Conservation (phyloP, 2,113 vertebrate genomes). For the Pithys albifrons region DNA sequence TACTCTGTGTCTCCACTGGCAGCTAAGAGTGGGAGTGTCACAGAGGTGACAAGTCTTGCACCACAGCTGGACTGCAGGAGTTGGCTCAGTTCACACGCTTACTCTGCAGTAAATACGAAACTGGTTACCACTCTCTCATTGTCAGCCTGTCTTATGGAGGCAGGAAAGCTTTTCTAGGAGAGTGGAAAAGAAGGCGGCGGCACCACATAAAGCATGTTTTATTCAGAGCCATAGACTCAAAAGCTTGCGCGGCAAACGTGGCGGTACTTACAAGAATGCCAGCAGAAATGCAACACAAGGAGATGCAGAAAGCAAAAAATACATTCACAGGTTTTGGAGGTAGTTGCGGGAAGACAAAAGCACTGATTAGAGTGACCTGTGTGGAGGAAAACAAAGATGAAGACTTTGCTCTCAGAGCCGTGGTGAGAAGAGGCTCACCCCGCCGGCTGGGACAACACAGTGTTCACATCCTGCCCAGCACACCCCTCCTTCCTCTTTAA, state of each 20-base stretch:
- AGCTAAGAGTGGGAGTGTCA: background rate
- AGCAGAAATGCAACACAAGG: constrained; percentile 80
- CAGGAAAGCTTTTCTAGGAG: background rate
- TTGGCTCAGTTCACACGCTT: background rate
- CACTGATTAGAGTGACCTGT: constrained; percentile 85
- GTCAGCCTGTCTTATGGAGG: background rate
- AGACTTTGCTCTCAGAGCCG: background rate
- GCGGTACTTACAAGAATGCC: constrained; percentile 82
- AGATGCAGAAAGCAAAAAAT: constrained; percentile 86
- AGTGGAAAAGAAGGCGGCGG: background rate
- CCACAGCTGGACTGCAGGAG: background rate
- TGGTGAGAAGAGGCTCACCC: background rate
- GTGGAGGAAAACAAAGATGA: constrained; percentile 38
- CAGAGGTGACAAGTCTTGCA: background rate
- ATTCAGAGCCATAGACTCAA: background rate
- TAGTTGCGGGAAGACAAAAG: constrained; percentile 85
- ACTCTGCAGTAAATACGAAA: background rate
- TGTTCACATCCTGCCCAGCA: rapidly evolving
- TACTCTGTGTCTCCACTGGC: background rate
- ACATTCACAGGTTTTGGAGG: constrained; percentile 85
- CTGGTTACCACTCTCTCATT: background rate
- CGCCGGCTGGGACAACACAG: rapidly evolving
- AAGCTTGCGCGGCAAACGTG: rapidly evolving
- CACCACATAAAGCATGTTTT: background rate
- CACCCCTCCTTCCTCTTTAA: background rate